These are phyloP conservation scores for Nothobranchius kuhntae DNA, from an alignment of 2,113 vertebrate genomes.

Conservation along the genomic window DNA sequence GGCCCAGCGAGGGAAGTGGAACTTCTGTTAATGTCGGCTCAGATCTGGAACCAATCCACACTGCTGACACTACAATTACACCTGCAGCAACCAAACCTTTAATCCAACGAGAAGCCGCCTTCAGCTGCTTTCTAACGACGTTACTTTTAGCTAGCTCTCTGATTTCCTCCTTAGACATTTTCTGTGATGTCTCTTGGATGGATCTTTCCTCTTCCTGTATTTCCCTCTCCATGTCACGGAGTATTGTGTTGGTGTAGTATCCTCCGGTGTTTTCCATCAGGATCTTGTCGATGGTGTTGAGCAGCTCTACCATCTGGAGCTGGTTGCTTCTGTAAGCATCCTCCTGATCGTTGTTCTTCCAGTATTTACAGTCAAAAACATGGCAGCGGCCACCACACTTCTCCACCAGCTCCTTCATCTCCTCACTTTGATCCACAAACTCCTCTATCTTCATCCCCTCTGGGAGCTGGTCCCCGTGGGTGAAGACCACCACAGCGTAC, in stretches of 20 bases:
- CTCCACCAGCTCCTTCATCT: not conserved
- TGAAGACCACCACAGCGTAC: constrained; percentile 2
- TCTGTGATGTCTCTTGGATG: not conserved
- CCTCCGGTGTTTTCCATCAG: constrained; percentile 7
- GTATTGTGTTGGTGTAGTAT: constrained; percentile 38
- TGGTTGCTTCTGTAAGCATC: constrained; percentile 17
- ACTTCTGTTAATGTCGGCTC: not conserved
- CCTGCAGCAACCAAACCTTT: not conserved
- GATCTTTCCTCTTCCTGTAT: not conserved
- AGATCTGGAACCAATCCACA: not conserved
- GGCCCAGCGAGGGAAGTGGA: not conserved
- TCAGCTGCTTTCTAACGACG: not conserved
- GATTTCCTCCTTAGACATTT: not conserved
- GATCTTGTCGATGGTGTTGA: constrained; percentile 33
- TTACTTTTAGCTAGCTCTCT: constrained; percentile 63
- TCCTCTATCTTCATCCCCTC: constrained; percentile 20
- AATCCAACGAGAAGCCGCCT: not conserved
- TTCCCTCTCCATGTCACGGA: constrained; percentile 1
- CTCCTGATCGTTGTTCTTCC: not conserved
- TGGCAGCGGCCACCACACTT: constrained; percentile 11
- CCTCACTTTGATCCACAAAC: not conserved
- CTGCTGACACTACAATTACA: not conserved
- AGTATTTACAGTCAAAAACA: constrained; percentile 16
- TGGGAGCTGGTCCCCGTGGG: not conserved
- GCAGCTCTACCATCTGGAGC: constrained; percentile 38